Evolutionary conservation across 2,113 vertebrate genomes (phyloP).

Genomic region (Galbula dea): DNA sequence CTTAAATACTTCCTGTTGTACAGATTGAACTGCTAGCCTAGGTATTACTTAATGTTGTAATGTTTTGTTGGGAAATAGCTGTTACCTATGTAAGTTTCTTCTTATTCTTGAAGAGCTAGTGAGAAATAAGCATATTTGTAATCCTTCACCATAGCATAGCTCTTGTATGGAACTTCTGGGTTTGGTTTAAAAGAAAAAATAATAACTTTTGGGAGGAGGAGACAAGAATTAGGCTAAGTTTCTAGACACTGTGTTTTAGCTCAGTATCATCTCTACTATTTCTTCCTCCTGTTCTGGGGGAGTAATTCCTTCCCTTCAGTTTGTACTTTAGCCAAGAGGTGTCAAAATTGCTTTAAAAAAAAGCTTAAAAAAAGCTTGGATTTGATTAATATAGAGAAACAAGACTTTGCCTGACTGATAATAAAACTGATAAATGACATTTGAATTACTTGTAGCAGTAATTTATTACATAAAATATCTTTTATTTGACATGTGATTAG

Average conservation of each 20-base stretch:
- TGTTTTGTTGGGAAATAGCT: neutral
- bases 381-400: conserved; percentile 87
- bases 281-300: conserved; percentile 24
- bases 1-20: neutral
- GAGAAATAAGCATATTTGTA: neutral
- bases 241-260: neutral
- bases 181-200: conserved; percentile 11
- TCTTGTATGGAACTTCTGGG: neutral
- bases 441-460: conserved; percentile 86
- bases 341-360: conserved; percentile 75
- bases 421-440: conserved; percentile 90
- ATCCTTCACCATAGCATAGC: neutral
- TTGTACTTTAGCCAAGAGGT: conserved; percentile 77
- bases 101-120: neutral
- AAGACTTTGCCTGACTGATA: conserved; percentile 86
- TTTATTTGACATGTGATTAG: conserved; percentile 89
- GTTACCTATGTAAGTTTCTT: neutral
- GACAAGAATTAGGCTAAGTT: neutral
- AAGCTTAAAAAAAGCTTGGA: conserved; percentile 73
- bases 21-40: neutral
- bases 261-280: neutral
- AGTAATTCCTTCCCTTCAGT: conserved; percentile 46
- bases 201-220: neutral
- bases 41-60: neutral
- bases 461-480: conserved; percentile 90